phyloP scores from a whole-genome alignment of 2,113 vertebrate species.

The Planiliza haematocheilus region DNA sequence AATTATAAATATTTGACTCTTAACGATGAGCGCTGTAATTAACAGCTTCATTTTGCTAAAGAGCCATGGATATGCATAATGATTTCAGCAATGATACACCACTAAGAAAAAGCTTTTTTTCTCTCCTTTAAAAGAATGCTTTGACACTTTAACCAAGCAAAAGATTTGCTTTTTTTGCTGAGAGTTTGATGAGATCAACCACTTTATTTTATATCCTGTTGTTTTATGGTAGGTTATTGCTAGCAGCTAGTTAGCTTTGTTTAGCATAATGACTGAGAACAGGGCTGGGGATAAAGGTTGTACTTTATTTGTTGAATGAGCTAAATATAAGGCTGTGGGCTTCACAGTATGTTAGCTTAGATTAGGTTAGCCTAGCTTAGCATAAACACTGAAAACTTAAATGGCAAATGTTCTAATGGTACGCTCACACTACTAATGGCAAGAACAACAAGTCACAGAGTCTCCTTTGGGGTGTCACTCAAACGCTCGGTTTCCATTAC shows the following conservation, averaged over 20 bases:
- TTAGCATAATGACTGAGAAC: background rate
- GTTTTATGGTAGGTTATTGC: background rate
- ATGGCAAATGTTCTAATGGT: no score
- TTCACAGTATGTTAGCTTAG: no score
- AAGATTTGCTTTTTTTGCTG: background rate
- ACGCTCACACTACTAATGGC: no score
- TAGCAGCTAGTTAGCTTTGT: background rate
- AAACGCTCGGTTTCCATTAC: no score
- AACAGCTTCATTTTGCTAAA: slow-evolving; percentile 17
- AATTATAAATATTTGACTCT: slow-evolving; percentile 58
- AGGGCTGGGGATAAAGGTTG: no score
- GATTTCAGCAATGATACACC: background rate
- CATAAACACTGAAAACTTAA: background rate
- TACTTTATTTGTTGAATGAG: no score
- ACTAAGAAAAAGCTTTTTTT: background rate
- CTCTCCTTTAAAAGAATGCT: background rate
- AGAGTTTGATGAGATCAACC: background rate
- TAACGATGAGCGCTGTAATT: slow-evolving; percentile 33
- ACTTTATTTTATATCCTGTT: background rate
- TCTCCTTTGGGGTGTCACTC: no score
- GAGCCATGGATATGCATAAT: slow-evolving; percentile 1
- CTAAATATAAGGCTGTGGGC: no score
- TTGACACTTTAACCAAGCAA: background rate
- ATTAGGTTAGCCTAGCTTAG: background rate
- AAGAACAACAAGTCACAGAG: no score